Percentiles rank a stretch among this genome's conserved stretches.
Evolutionary conservation across 2,797 vertebrate species (phyloP).

Genomic region (Antennarius maculatus): DNA sequence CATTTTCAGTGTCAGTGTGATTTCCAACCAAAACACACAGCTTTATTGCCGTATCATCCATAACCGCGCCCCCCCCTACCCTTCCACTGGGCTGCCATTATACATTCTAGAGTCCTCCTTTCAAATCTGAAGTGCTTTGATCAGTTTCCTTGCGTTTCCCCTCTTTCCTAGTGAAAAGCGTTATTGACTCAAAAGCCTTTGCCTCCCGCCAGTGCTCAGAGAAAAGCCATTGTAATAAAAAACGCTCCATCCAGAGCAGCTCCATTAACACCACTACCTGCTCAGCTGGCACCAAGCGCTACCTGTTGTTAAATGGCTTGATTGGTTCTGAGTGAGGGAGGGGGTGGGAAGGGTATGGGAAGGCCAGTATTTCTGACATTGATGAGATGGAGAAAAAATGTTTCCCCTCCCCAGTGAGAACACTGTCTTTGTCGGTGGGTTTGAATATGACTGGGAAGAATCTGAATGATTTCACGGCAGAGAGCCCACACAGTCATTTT

Average conservation of each 20-base stretch:
- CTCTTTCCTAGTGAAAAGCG: constrained; percentile 40
- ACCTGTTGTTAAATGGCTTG: constrained; percentile 62
- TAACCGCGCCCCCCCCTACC: constrained; percentile 17
- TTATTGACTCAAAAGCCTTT: constrained; percentile 55
- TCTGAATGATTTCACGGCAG: constrained; percentile 11
- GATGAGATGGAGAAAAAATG: neutral
- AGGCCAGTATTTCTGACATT: constrained; percentile 14
- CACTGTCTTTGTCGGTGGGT: constrained; percentile 7
- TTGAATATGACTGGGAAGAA: constrained; percentile 2
- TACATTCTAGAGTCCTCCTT: constrained; percentile 30
- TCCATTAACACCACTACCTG: constrained; percentile 56
- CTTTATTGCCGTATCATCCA: constrained; percentile 40
- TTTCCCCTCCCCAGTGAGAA: neutral
- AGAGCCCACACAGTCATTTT: constrained; percentile 6
- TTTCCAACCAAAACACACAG: constrained; percentile 21
- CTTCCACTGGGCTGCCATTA: constrained; percentile 14
- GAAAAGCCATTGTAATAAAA: constrained; percentile 59
- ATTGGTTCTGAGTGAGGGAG: constrained; percentile 40
- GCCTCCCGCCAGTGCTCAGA: constrained; percentile 37
- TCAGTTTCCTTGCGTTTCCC: constrained; percentile 41
- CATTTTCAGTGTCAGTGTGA: constrained; percentile 23
- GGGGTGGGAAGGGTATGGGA: constrained; percentile 8
- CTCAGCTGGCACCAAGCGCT: constrained; percentile 42
- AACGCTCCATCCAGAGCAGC: constrained; percentile 33
- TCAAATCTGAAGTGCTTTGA: constrained; percentile 54